A percentile compares a stretch with the other conserved stretches of the same genome.
Evolutionary conservation across 2,797 vertebrate genomes (phyloP).

Genomic region (Phalanger gymnotis): DNA sequence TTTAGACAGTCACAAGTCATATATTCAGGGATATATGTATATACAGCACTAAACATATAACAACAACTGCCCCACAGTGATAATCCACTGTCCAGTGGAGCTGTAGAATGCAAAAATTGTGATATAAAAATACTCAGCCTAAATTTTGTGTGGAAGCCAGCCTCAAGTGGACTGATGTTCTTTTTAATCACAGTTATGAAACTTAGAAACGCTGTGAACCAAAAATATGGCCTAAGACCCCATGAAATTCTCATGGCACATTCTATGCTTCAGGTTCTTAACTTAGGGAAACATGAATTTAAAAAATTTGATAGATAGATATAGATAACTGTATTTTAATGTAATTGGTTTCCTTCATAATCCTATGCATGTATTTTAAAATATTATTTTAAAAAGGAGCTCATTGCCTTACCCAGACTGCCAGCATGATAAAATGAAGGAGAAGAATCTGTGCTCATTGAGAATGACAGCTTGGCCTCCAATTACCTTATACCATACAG

Average conservation of each 20-base stretch:
- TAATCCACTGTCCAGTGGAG: not conserved
- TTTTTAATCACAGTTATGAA: not conserved
- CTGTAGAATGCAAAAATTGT: not conserved
- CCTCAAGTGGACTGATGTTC: not conserved
- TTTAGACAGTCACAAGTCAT: not conserved
- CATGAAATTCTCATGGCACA: not conserved
- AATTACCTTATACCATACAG: not conserved
- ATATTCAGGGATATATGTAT: not conserved
- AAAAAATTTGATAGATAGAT: not conserved
- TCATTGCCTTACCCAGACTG: not conserved
- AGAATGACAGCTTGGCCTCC: not conserved
- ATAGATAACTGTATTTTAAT: not conserved
- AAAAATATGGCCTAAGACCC: not conserved
- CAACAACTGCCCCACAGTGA: not conserved
- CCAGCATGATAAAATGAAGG: not conserved
- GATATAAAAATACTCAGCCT: not conserved
- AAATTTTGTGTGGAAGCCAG: not conserved
- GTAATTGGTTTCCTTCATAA: not conserved
- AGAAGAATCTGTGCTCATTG: not conserved
- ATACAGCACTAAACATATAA: not conserved
- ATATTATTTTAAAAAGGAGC: not conserved
- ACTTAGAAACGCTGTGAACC: not conserved
- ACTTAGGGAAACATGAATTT: not conserved
- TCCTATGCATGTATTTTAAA: not conserved
- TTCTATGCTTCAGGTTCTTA: not conserved